Base-by-base conservation (phyloP, 2,113 vertebrate species). In the Tyto alba region DNA sequence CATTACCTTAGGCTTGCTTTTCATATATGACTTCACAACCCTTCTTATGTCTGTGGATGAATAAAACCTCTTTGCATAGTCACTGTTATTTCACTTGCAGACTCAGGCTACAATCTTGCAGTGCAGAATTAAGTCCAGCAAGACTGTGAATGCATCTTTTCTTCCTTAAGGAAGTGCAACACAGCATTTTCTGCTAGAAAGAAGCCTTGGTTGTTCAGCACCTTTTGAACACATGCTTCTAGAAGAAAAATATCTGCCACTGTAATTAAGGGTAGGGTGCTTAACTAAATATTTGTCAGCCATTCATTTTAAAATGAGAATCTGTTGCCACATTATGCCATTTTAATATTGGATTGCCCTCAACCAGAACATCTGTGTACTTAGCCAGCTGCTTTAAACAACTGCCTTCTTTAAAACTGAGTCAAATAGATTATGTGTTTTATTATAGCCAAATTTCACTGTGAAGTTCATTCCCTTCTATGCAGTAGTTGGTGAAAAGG, bases 341-440 rank as follows among this genome's bases (percentile, higher is more conserved):
- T 74, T 95, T 93, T 77, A 89, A 55, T 83, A 74, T 19, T 88
- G 77, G 66, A 85, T 92, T 92, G 48, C 71, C 80, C 84, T 93
- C 72, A 92, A 77, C 60, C 34, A 88, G 88, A 92, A 93, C 89
- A 95, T 94, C 80, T 90, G 89, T 85, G 88, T 91, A 55, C 79
- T 94, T 91, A 83, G 88, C 75, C 92, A 97, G 94, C 91, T 95
- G 94, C 89, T 94, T 96, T 91, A 88, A 95, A 91, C 80, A 96
- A 92, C 63, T 86, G 84, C 59, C 84, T 86, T 67, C 69, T 86
- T 91, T 68, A 94, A 73, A 95, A 81, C 30, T 40, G 93, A 93
- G 47, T 85, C 45, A 93, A 93, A 87, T 7, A 89, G 68, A 93
- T 94, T 41, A 81, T 67, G 26, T 56, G 18, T 63, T 90, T 90